Percentiles rank a stretch among this genome's conserved stretches.
Evolutionary conservation across 1,140 invertebrate species (phyloP).

Genomic region (Hyles vespertilio): DNA sequence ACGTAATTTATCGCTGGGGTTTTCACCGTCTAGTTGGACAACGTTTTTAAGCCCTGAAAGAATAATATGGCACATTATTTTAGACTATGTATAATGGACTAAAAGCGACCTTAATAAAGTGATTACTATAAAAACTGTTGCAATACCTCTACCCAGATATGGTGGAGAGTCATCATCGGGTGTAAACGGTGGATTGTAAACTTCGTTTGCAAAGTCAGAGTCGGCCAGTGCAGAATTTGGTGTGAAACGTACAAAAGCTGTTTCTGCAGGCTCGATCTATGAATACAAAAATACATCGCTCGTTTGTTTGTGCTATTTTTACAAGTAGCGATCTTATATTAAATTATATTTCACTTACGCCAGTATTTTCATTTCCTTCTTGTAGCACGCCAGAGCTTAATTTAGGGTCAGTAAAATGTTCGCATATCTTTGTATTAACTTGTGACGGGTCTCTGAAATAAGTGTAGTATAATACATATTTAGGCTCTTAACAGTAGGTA

Average conservation of each 20-base stretch:
- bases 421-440: slow-evolving; percentile 60
- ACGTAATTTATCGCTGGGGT: slow-evolving; percentile 55
- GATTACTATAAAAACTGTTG: no score
- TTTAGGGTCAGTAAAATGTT: slow-evolving; percentile 60
- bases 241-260: slow-evolving; percentile 87
- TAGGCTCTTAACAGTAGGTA: no score
- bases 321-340: not conserved
- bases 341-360: slow-evolving; percentile 31
- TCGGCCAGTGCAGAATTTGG: slow-evolving; percentile 81
- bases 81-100: not conserved
- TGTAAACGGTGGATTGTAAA: slow-evolving; percentile 82
- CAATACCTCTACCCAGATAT: not conserved
- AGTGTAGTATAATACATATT: no score
- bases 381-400: slow-evolving; percentile 31
- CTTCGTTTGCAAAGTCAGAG: slow-evolving; percentile 84
- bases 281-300: not conserved
- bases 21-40: slow-evolving; percentile 30
- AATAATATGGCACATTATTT: slow-evolving; percentile 2
- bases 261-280: slow-evolving; percentile 78
- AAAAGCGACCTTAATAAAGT: no score
- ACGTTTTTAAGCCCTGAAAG: slow-evolving; percentile 10
- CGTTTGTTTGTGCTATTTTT: not conserved
- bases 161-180: slow-evolving; percentile 39
- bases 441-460: slow-evolving; percentile 42
- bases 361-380: slow-evolving; percentile 30